Conservation (phyloP, 2,797 vertebrate genomes). For the Cottoperca gobio region DNA sequence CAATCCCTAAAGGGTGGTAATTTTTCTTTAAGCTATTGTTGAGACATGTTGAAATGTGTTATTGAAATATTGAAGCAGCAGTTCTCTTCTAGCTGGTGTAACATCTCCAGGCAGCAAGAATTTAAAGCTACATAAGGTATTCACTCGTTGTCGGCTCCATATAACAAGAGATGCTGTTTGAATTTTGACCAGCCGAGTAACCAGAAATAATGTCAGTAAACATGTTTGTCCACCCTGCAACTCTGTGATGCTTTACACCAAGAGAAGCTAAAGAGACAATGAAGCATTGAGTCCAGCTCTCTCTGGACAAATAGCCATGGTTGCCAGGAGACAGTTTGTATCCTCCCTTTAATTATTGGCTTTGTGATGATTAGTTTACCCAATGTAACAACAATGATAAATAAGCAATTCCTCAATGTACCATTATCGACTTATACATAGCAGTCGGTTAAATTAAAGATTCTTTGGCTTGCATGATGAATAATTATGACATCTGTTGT, state of each 20-base stretch:
- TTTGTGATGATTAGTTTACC: slow-evolving; percentile 12
- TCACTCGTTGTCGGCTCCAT: neutral
- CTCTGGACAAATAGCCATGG: neutral
- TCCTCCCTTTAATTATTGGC: slow-evolving; percentile 25
- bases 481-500: slow-evolving; percentile 12
- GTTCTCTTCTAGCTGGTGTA: no score
- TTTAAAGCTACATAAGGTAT: slow-evolving; percentile 20
- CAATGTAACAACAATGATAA: neutral
- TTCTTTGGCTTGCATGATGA: slow-evolving; percentile 1
- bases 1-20: slow-evolving; percentile 26
- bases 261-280: slow-evolving; percentile 8
- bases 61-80: slow-evolving; percentile 34
- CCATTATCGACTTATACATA: slow-evolving; percentile 5
- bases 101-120: no score
- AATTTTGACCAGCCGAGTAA: slow-evolving; percentile 8
- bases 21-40: slow-evolving; percentile 37
- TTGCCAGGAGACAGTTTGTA: slow-evolving; percentile 23
- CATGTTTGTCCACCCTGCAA: slow-evolving; percentile 2
- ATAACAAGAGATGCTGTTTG: slow-evolving; percentile 7
- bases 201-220: slow-evolving; percentile 18
- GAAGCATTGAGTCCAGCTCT: neutral
- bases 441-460: slow-evolving; percentile 12
- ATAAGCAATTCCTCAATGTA: neutral
- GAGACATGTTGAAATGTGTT: slow-evolving; percentile 17
- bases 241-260: neutral